Evolutionary conservation across 2,888 invertebrate species (phyloP).

Genomic region (Abrostola triplasia): DNA sequence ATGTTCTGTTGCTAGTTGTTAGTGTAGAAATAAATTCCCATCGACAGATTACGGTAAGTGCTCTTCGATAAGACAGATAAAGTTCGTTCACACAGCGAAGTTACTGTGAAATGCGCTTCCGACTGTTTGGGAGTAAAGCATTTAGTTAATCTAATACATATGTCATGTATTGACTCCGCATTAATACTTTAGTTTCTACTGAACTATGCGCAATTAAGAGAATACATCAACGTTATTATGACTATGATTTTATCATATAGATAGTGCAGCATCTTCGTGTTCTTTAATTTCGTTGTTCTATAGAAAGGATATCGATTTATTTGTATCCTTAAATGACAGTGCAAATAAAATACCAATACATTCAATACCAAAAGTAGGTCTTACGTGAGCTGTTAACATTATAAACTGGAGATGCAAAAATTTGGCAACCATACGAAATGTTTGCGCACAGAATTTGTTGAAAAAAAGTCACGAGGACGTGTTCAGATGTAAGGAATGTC

Average conservation of each 20-base stretch:
- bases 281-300: too few relatives aligned
- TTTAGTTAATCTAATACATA: constrained; percentile 31
- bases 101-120: constrained; percentile 63
- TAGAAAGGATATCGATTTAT: too few relatives aligned
- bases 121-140: constrained; percentile 52
- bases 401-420: constrained; percentile 52
- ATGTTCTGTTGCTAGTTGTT: constrained; percentile 59
- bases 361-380: constrained; percentile 46
- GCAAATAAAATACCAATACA: constrained; percentile 24
- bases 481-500: constrained; percentile 74
- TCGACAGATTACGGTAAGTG: constrained; percentile 76
- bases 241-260: too few relatives aligned
- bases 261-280: too few relatives aligned
- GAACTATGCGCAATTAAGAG: too few relatives aligned
- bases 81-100: constrained; percentile 72
- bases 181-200: not conserved
- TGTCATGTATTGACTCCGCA: constrained; percentile 11
- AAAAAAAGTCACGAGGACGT: constrained; percentile 71
- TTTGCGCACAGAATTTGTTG: constrained; percentile 75
- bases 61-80: constrained; percentile 73
- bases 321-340: constrained; percentile 12
- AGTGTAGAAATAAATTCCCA: constrained; percentile 67
- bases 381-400: constrained; percentile 46
- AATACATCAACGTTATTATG: too few relatives aligned
- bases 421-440: constrained; percentile 65